A percentile compares a stretch with the other conserved stretches of the same genome.
These are phyloP conservation scores for Drosophila pegasa DNA, from an alignment of 2,888 invertebrate genomes.

Conservation along the genomic window DNA sequence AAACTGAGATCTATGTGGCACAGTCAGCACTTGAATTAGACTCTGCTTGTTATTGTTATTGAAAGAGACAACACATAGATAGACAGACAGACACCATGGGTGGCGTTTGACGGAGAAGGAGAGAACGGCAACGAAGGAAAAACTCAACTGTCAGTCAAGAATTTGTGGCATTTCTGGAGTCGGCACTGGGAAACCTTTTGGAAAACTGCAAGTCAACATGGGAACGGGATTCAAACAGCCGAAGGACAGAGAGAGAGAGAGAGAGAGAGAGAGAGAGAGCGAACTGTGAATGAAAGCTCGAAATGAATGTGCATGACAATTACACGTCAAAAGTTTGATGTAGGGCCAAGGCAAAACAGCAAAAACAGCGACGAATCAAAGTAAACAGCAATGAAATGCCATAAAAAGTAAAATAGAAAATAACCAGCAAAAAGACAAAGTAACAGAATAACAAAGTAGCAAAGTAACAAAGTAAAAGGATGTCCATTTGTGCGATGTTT, in stretches of 20 bases:
- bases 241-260: conserved; percentile 1
- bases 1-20: conserved; percentile 54
- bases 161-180: conserved; percentile 67
- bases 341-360: conserved; percentile 36
- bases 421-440: neutral
- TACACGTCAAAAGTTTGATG: conserved; percentile 73
- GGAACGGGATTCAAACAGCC: conserved; percentile 45
- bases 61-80: neutral
- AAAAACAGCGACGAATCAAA: conserved; percentile 34
- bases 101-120: conserved; percentile 48
- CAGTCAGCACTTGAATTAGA: conserved; percentile 68
- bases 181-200: conserved; percentile 49
- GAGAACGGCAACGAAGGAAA: neutral
- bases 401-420: conserved; percentile 3
- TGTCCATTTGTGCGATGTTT: conserved; percentile 29
- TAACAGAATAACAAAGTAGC: conserved; percentile 12
- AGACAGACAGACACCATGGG: conserved; percentile 15
- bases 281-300: conserved; percentile 49
- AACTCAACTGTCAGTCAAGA: conserved; percentile 74
- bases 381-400: conserved; percentile 37
- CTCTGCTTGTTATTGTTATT: conserved; percentile 34
- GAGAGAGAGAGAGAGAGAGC: neutral
- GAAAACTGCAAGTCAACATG: conserved; percentile 77
- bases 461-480: conserved; percentile 32
- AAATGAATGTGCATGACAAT: conserved; percentile 70